phyloP scores from a whole-genome alignment of 2,113 vertebrate species.

The Balaeniceps rex region DNA sequence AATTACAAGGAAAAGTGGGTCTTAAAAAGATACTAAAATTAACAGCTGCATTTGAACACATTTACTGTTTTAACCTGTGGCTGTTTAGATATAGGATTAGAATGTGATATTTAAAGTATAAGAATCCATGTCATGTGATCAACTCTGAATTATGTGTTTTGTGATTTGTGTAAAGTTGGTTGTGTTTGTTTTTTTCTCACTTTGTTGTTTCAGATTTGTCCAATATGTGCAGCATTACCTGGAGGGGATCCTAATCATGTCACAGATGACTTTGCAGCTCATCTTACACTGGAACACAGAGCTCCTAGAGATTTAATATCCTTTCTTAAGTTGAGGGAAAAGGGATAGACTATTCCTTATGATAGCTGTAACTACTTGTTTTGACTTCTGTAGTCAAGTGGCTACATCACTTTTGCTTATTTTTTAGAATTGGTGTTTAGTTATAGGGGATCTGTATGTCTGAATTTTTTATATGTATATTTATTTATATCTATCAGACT shows the following conservation, averaged over 20 bases:
- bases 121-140: neutral
- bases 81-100: neutral
- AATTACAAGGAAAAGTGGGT: neutral
- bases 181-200: neutral
- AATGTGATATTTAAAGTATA: neutral
- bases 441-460: neutral
- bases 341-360: neutral
- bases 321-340: conserved; percentile 70
- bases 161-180: conserved; percentile 1
- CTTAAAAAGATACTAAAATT: neutral
- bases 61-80: neutral
- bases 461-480: neutral
- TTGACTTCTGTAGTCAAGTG: neutral
- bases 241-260: conserved; percentile 99
- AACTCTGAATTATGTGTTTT: neutral
- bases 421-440: neutral
- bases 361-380: neutral
- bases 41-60: neutral
- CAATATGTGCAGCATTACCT: conserved; percentile 98
- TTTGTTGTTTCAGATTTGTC: conserved; percentile 90
- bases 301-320: conserved; percentile 99
- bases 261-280: conserved; percentile 98
- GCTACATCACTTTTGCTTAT: neutral
- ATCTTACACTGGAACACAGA: conserved; percentile 99
- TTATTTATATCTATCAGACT: neutral